phyloP scores from a whole-genome alignment of 2,113 vertebrate genomes.

The Crypturellus undulatus region DNA sequence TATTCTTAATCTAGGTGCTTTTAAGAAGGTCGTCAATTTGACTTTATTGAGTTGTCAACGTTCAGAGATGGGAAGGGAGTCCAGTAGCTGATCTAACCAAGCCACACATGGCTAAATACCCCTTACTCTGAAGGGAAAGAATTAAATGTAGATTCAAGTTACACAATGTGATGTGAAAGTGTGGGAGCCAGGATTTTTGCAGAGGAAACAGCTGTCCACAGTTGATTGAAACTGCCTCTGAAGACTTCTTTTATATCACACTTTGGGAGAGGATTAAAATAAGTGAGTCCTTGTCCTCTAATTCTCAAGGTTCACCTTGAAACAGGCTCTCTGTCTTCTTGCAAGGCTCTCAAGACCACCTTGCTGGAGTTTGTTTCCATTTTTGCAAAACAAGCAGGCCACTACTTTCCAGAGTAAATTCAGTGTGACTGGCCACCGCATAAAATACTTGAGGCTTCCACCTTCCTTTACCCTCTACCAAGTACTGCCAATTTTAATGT shows the following conservation, averaged over 20 bases:
- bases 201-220: background rate
- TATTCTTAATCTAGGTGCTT: slow-evolving; percentile 53
- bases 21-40: slow-evolving; percentile 41
- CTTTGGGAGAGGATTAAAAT: slow-evolving; percentile 9
- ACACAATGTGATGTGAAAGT: slow-evolving; percentile 19
- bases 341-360: background rate
- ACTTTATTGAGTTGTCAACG: slow-evolving; percentile 45
- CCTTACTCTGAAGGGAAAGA: slow-evolving; percentile 37
- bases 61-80: slow-evolving; percentile 14
- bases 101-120: slow-evolving; percentile 55
- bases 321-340: background rate
- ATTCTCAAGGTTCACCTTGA: background rate
- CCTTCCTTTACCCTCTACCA: background rate
- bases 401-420: background rate
- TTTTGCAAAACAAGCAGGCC: background rate
- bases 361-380: background rate
- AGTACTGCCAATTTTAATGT: background rate
- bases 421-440: background rate
- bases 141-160: slow-evolving; percentile 25
- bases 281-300: background rate
- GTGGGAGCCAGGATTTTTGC: slow-evolving; percentile 18
- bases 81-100: slow-evolving; percentile 9
- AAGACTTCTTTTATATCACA: background rate
- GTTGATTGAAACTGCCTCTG: slow-evolving; percentile 28
- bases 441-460: background rate